Percentiles rank a stretch among this genome's conserved stretches.
Conservation (phyloP, 2,797 vertebrate species). For the Phylloscopus collybita region DNA sequence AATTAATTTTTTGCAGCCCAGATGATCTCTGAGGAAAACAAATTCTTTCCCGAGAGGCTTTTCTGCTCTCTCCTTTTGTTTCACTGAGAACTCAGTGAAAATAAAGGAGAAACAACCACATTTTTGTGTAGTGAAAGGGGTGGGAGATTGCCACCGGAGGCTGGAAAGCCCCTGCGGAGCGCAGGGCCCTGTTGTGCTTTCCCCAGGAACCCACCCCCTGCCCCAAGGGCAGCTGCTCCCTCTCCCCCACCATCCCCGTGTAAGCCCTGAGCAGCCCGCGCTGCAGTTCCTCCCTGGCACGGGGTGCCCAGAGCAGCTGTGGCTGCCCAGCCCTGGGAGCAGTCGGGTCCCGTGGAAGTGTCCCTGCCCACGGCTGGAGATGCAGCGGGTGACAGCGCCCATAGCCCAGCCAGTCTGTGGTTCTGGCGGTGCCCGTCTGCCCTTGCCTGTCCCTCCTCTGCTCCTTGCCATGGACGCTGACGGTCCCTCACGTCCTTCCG, state of each 20-base stretch:
- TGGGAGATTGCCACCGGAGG: too few relatives aligned
- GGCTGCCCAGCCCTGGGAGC: not conserved
- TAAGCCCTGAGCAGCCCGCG: accelerated
- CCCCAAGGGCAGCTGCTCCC: not conserved
- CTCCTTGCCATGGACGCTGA: accelerated
- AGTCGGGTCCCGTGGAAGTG: accelerated
- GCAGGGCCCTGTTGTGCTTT: accelerated
- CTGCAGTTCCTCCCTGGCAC: not conserved
- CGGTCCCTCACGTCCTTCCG: accelerated
- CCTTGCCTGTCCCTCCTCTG: not conserved
- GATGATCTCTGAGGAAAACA: not conserved
- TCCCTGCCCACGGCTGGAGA: too few relatives aligned
- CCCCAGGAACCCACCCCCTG: accelerated
- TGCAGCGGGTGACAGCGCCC: accelerated
- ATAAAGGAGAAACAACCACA: not conserved
- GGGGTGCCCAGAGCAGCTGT: accelerated
- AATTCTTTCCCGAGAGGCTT: not conserved
- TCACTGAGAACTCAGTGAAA: accelerated
- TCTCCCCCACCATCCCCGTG: accelerated
- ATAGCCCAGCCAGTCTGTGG: accelerated
- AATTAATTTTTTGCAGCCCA: not conserved
- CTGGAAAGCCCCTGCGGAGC: not conserved
- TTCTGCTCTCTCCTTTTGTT: not conserved
- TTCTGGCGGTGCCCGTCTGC: not conserved
- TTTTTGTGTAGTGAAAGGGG: not conserved